Base-by-base conservation (phyloP, 2,888 invertebrate genomes). In the Hydriomena furcata region DNA sequence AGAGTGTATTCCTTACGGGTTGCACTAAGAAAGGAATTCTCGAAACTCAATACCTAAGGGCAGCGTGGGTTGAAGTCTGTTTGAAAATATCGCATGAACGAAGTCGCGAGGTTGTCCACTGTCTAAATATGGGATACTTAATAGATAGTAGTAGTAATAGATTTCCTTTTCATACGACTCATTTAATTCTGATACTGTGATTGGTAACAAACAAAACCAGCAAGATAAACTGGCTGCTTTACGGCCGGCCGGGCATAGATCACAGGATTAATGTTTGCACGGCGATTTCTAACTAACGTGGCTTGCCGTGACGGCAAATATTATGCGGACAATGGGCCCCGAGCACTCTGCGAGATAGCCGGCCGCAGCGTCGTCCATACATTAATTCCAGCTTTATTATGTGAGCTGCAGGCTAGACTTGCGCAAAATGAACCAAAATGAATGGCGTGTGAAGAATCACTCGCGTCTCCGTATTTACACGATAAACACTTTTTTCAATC, bases 221-320 rank as follows among this genome's bases (percentile, higher is more conserved):
- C 54, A 48, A 56, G 58, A 58, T 58, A 55, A 52, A 53, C 56
- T 40, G 35, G 51, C 42, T 46, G 49, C 37, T 58, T 47, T 58
- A 55, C 50, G 54, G 46, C 27, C 34, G 45, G 53, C 47, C 51
- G 58, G 53, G 56, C 55, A 62, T 68, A 68, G 60, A 67, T 71
- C 68, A 69, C 50, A 46, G 64, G 66, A 69, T 71, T 69, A 71
- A 66, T 66, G 64, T 65, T 63, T 62, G 61, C 65, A 63, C 55
- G 58, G 60, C 53, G 45, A 58, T 69, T 61, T 50, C 63, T 60
- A 61, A 60, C 61, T 54, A 60, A 51, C 51, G 58, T 55, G 55
- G 51, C 47, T 52, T 56, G 46, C 52, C 40, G 53, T 55, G 50
- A 54, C 46, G 49, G 57, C 55, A 61, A 62, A 65, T 62, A 63